Conservation (phyloP, 23 tunicate genomes). For the Halocynthia aurantium region DNA sequence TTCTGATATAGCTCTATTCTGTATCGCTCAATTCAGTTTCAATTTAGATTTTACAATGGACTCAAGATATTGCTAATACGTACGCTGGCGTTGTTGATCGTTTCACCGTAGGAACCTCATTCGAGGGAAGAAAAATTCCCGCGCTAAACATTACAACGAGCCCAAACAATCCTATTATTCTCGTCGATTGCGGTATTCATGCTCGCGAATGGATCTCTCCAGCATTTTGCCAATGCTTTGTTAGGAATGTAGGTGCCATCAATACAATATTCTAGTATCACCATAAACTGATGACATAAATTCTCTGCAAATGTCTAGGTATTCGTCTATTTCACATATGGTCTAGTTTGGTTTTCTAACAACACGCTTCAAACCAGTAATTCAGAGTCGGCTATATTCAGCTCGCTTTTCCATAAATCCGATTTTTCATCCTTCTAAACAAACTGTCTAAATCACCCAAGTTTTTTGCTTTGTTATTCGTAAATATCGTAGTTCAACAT, state of each 20-base stretch:
- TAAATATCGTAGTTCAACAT: too few species aligned
- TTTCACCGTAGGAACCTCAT: constrained; percentile 1
- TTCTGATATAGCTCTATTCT: too few species aligned
- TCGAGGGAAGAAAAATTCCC: constrained; percentile 63
- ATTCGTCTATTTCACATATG: too few species aligned
- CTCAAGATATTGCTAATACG: constrained; percentile 34
- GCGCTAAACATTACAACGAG: constrained; percentile 18
- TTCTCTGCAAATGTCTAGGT: neutral
- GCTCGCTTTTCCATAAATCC: too few species aligned
- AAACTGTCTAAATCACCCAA: too few species aligned
- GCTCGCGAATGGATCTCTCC: constrained; percentile 99
- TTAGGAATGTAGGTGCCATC: constrained; percentile 47
- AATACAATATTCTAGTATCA: neutral
- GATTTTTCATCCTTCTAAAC: too few species aligned
- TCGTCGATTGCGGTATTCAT: constrained; percentile 97
- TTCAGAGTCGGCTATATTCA: too few species aligned
- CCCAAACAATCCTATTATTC: constrained; percentile 38
- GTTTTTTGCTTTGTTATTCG: too few species aligned
- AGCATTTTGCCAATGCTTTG: constrained; percentile 95
- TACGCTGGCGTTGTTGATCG: constrained; percentile 12
- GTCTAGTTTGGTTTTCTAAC: too few species aligned
- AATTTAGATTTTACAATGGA: constrained; percentile 61
- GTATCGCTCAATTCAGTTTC: too few species aligned
- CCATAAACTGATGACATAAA: neutral
- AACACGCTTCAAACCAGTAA: too few species aligned